phyloP scores from a whole-genome alignment of 2,888 invertebrate genomes.

The Trypoxylon attenuatum region DNA sequence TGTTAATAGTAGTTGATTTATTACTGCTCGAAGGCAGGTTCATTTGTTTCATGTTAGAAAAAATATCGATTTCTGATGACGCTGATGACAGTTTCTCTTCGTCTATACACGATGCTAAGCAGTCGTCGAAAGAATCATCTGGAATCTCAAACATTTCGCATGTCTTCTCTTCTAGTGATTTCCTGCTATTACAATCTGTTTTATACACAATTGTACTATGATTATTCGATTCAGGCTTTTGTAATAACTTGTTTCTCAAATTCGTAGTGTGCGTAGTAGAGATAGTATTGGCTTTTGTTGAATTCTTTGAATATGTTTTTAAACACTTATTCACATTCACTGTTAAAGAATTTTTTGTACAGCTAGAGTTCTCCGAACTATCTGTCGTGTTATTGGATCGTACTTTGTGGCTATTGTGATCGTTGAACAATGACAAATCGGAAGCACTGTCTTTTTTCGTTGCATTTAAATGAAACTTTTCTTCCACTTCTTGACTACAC shows the following conservation, averaged over 20 bases:
- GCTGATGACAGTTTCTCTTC: conserved; percentile 42
- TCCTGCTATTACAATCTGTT: neutral
- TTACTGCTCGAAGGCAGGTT: neutral
- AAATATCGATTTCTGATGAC: conserved; percentile 15
- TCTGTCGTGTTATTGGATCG: conserved; percentile 5
- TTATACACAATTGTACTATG: conserved; percentile 8
- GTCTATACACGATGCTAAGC: conserved; percentile 54
- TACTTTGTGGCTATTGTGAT: conserved; percentile 16
- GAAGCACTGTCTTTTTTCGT: neutral
- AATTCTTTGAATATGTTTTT: conserved; percentile 44
- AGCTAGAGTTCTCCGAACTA: conserved; percentile 7
- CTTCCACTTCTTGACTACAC: conserved; percentile 65
- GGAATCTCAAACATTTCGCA: conserved; percentile 48
- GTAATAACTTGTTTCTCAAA: neutral
- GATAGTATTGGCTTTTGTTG: conserved; percentile 1
- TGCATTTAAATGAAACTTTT: conserved; percentile 46
- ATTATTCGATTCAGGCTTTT: conserved; percentile 13
- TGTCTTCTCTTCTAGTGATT: neutral
- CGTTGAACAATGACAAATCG: neutral
- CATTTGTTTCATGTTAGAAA: conserved; percentile 9
- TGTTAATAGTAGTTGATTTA: neutral
- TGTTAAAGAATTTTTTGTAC: conserved; percentile 4
- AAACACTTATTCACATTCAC: conserved; percentile 5
- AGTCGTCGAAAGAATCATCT: conserved; percentile 66
- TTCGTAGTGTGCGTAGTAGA: neutral